Conservation (phyloP, 2,797 vertebrate species). For the Neosalanx taihuensis region DNA sequence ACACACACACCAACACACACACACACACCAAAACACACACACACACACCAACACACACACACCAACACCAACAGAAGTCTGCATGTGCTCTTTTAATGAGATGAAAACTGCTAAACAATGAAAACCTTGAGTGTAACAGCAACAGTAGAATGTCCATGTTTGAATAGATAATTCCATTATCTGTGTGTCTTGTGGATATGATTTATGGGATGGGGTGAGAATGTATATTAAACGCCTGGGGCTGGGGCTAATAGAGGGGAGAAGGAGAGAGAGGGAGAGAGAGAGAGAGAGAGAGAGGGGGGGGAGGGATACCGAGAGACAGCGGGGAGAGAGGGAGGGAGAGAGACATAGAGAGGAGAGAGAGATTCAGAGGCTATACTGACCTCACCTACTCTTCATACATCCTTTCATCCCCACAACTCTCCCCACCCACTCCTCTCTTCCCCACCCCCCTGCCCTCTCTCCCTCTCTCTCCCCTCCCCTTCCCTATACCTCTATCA, state of each 20-base stretch:
- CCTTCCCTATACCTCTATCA: slow-evolving; percentile 14
- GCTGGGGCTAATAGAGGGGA: slow-evolving; percentile 54
- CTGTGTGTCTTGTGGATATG: slow-evolving; percentile 48
- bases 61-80: background rate
- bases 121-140: background rate
- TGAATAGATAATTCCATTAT: background rate
- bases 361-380: background rate
- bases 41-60: background rate
- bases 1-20: slow-evolving; percentile 16
- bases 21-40: slow-evolving; percentile 6
- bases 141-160: background rate
- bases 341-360: background rate
- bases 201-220: slow-evolving; percentile 71
- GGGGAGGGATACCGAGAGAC: background rate
- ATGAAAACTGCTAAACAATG: background rate
- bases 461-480: slow-evolving; percentile 27
- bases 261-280: slow-evolving; percentile 1
- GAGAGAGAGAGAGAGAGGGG: background rate
- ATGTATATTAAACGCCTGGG: slow-evolving; percentile 51
- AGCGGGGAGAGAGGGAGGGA: background rate
- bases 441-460: slow-evolving; percentile 20
- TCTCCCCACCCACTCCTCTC: background rate
- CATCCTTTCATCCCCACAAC: background rate
- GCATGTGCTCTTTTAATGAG: background rate
- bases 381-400: background rate